Evolutionary conservation across 2,113 vertebrate genomes (phyloP), one percentile per base, ranked within the genome.

Genomic region (Calyptomena viridis): DNA sequence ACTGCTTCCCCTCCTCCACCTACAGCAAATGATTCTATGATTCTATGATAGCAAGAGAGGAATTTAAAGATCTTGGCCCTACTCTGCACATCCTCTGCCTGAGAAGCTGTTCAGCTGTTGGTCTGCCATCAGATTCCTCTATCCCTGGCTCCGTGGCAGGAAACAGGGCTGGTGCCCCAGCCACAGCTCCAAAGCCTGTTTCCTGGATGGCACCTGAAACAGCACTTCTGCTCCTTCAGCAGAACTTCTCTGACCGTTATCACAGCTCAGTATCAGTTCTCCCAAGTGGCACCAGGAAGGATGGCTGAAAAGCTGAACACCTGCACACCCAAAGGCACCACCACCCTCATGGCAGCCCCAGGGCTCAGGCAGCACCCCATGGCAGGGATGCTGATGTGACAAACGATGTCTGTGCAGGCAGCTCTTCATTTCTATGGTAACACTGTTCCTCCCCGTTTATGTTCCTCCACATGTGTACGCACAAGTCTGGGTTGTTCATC

Each of bases 391-490:
- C 77, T 82, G 94, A 87, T 84, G 96, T 89, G 93, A 91, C 84
- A 89, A 93, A 73, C 8, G 31, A 68, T 86, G 66, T 25, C 77
- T 84, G 94, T 5, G 12, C 74, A 78, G 76, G 91, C 96, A 90
- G 93, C 93, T 89, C 91, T 37, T 78, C 89, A 97, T 96, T 97
- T 95, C 96, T 96, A 96, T 97, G 96, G 95, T 53, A 97, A 97
- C 91, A 18, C 94, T 60, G 49, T 60, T 95, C 73, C 75, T 93
- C 31, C 77, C 93, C 84, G 73, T 28, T 91, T 25, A 42, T 72
- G 82, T 11, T 90, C 79, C 27, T 72, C 80, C 5, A 23, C 86
- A 22, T 39, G 74, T 17, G 75, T 84, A 46, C 17, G 1, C 47
- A 20, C 60, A 23, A n/a, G 22, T 21, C 89, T 9, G 40, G 17